These are phyloP conservation scores for Spisula solida DNA, from an alignment of 2,888 invertebrate genomes.

Conservation along the genomic window DNA sequence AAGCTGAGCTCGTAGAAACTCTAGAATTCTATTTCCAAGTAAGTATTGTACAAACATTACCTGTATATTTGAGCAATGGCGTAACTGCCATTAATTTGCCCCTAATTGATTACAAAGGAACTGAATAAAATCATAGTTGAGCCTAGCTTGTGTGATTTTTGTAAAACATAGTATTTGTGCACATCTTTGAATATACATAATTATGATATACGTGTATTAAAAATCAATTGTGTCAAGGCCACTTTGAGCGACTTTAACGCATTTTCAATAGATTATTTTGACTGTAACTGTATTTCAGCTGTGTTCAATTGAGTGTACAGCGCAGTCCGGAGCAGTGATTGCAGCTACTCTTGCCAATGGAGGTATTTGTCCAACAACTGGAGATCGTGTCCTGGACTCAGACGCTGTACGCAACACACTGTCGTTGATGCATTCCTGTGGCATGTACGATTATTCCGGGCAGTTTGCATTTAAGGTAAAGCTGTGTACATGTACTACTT, in stretches of 20 bases:
- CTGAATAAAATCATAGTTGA: too few species aligned
- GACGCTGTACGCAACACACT: conserved; percentile 97
- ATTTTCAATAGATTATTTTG: too few species aligned
- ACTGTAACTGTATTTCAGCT: conserved; percentile 90
- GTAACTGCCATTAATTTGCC: too few species aligned
- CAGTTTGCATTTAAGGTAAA: conserved; percentile 97
- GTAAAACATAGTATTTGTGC: too few species aligned
- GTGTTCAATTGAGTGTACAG: conserved; percentile 98
- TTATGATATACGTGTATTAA: too few species aligned
- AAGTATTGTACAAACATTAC: conserved; percentile 84
- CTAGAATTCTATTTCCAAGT: conserved; percentile 99
- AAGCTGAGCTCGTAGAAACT: conserved; percentile 95
- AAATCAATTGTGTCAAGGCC: too few species aligned
- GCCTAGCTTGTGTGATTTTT: too few species aligned
- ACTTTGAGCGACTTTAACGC: too few species aligned
- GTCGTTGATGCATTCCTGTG: conserved; percentile 99
- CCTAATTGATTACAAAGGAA: too few species aligned
- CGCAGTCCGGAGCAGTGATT: conserved; percentile 97
- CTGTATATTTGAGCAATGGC: too few species aligned
- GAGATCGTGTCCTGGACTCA: conserved; percentile 96
- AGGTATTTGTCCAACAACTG: conserved; percentile 98
- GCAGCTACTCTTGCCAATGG: conserved; percentile 98
- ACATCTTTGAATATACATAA: too few species aligned
- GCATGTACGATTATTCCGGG: conserved; percentile 97
- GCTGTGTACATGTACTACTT: not conserved